phyloP scores from a whole-genome alignment of 2,797 vertebrate genomes.

The Hafferia zeledoni region DNA sequence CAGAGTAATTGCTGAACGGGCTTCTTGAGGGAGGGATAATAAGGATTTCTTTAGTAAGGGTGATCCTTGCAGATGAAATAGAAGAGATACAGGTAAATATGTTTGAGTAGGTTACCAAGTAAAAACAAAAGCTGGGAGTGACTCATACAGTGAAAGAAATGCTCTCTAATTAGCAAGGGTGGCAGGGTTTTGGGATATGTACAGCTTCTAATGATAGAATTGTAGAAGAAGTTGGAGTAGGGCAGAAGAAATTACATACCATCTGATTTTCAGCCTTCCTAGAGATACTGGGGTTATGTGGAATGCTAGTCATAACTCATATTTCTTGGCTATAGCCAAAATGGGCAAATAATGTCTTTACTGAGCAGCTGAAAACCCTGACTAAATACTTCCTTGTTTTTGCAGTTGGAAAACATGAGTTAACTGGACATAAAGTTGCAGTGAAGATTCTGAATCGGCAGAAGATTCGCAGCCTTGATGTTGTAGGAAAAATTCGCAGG shows the following conservation, averaged over 20 bases:
- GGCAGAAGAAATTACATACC: neutral
- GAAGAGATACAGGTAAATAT: neutral
- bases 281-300: neutral
- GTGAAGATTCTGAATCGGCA: constrained; percentile 98
- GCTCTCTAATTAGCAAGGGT: neutral
- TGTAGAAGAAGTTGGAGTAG: neutral
- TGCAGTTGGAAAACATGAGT: constrained; percentile 94
- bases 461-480: constrained; percentile 98
- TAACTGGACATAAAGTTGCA: constrained; percentile 97
- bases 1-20: neutral
- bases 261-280: neutral
- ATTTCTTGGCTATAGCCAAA: neutral
- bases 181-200: neutral
- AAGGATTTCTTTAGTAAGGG: neutral
- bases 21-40: neutral
- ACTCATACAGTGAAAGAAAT: neutral
- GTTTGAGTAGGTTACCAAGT: neutral
- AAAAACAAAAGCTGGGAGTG: neutral
- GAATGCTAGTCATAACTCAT: neutral
- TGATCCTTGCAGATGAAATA: neutral
- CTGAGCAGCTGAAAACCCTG: neutral
- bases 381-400: neutral
- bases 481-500: constrained; percentile 96
- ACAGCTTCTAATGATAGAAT: neutral
- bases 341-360: neutral